Base-by-base conservation (phyloP, 2,113 vertebrate species). In the Apodemus sylvaticus region DNA sequence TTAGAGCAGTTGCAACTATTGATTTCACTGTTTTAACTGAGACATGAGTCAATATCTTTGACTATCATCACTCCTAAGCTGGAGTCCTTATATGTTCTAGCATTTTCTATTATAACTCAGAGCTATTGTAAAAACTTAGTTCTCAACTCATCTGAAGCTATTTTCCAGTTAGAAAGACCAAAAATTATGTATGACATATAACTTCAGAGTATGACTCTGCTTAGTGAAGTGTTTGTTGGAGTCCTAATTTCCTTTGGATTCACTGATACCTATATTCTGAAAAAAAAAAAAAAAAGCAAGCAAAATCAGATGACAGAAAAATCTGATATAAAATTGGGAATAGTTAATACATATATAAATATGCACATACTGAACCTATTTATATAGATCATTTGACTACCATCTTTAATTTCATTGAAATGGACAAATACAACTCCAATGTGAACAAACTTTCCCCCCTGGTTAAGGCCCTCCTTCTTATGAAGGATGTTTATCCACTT, bases 11-110 rank as follows among this genome's bases (percentile, higher is more conserved):
- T n/a, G n/a, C n/a, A n/a, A n/a, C n/a, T 90, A 97, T 96, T 92
- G 97, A 97, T 96, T 96, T 96, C 87, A 86, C 39, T 94, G 81
- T 82, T 96, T 95, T 86, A 94, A 24, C 92, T 82, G 92, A 97
- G 90, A 95, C 76, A 58, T 81, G 19, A 94, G 96, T 97, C 97
- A 94, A 96, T 97, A 95, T 91, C 90, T 95, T 97, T 97, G 95
- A 96, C 96, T 95, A 89, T 94, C 85, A 97, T 95, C 96, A 92
- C 48, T 70, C 74, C 86, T 97, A 96, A 95, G 96, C 88, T 74
- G 81, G 48, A 86, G 81, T 97, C 96, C 93, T 10, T 0, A n/a
- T 96, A 48, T 86, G 82, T 86, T 58, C 79, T 83, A 92, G 89
- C 88, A 89, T 89, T 97, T 97, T n/a, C n/a, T 79, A 10, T 53